A percentile compares a stretch with the other conserved stretches of the same genome.
Conservation (phyloP, 2,113 vertebrate genomes). For the Dipodomys spectabilis region DNA sequence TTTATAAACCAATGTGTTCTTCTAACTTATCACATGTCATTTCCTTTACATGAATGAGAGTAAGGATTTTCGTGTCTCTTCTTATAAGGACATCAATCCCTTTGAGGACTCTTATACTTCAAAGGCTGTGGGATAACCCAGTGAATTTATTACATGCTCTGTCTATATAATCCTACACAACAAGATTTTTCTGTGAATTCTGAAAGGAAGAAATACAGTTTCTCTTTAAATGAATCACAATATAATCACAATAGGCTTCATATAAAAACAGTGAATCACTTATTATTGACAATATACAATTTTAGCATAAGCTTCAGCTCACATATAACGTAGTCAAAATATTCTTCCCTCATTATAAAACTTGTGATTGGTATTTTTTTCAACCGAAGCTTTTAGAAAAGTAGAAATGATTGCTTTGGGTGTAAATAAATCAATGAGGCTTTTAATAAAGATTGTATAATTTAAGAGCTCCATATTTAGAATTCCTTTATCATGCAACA, state of each 20-base stretch:
- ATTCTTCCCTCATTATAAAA: neutral
- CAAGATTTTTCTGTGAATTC: neutral
- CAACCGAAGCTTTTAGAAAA: slow-evolving; percentile 54
- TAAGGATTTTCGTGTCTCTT: neutral
- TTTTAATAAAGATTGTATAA: slow-evolving; percentile 44
- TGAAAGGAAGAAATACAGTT: slow-evolving; percentile 36
- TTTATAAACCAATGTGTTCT: neutral
- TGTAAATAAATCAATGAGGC: neutral
- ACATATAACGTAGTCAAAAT: neutral
- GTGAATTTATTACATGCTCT: neutral
- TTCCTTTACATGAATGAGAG: neutral
- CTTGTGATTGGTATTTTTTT: neutral
- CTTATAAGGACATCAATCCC: neutral
- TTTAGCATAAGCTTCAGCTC: slow-evolving; percentile 67
- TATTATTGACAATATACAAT: slow-evolving; percentile 30
- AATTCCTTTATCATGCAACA: neutral
- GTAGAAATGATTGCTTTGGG: slow-evolving; percentile 25
- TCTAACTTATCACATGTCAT: neutral
- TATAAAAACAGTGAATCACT: slow-evolving; percentile 52
- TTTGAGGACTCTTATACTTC: neutral
- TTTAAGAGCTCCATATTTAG: neutral
- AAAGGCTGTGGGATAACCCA: neutral
- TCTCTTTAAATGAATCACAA: slow-evolving; percentile 51
- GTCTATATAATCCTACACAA: neutral
- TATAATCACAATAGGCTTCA: neutral